Percentiles rank a stretch among this genome's conserved stretches.
phyloP scores from a whole-genome alignment of 1,140 invertebrate species.

The Heliconius hewitsoni region DNA sequence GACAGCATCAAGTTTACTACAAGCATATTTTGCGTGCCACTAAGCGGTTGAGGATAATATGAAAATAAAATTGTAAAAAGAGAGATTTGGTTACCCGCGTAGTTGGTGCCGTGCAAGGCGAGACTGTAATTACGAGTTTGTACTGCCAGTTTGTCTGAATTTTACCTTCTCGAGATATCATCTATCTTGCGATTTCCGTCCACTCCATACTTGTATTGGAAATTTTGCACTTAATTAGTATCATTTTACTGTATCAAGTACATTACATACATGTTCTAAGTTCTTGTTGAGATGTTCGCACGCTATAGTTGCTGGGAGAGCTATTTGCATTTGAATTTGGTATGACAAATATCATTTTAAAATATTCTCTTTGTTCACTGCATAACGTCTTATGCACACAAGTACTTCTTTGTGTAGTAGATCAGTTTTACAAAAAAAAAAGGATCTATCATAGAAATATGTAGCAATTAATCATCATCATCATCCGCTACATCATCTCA shows the following conservation, averaged over 20 bases:
- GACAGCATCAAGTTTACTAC: slow-evolving; percentile 65
- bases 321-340: slow-evolving; percentile 62
- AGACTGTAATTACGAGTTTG: slow-evolving; percentile 63
- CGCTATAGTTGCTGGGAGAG: slow-evolving; percentile 41
- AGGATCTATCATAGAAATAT: slow-evolving; percentile 55
- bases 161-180: slow-evolving; percentile 58
- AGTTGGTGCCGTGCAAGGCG: slow-evolving; percentile 51
- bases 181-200: slow-evolving; percentile 45
- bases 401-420: neutral
- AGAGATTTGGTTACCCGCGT: slow-evolving; percentile 51
- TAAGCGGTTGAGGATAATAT: slow-evolving; percentile 61
- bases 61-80: slow-evolving; percentile 68
- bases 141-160: slow-evolving; percentile 55
- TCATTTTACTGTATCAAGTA: slow-evolving; percentile 25
- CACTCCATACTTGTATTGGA: slow-evolving; percentile 50
- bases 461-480: slow-evolving; percentile 71
- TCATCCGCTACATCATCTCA: slow-evolving; percentile 18
- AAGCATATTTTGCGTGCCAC: slow-evolving; percentile 71
- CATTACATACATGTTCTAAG: slow-evolving; percentile 21
- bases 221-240: slow-evolving; percentile 66
- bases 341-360: slow-evolving; percentile 74
- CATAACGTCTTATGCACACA: slow-evolving; percentile 38
- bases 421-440: slow-evolving; percentile 45
- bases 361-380: slow-evolving; percentile 51
- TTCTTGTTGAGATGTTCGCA: slow-evolving; percentile 50